Percentiles rank a stretch among this genome's conserved stretches.
These are phyloP conservation scores for Chrysaora quinquecirrha DNA, from an alignment of 30 jellyfish, hydroid and myxozoan genomes.

Conservation along the genomic window DNA sequence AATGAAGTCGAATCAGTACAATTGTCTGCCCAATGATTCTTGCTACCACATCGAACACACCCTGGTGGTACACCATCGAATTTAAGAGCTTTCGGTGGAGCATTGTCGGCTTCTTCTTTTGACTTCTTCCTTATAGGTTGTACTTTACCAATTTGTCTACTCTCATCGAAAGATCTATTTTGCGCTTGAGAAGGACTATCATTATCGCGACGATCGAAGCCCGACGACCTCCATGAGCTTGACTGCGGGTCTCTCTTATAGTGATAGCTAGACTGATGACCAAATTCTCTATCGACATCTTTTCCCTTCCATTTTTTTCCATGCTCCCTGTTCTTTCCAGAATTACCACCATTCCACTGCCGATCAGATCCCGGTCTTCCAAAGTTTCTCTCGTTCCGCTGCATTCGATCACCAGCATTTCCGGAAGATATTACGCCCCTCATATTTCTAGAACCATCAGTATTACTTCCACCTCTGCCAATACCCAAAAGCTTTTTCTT, in stretches of 20 bases:
- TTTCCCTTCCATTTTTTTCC: neutral
- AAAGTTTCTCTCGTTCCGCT: neutral
- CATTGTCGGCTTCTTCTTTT: neutral
- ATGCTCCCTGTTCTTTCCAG: neutral
- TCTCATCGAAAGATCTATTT: neutral
- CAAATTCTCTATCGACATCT: neutral
- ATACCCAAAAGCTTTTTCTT: neutral
- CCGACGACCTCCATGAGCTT: neutral
- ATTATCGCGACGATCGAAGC: too few species aligned
- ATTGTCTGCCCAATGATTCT: neutral
- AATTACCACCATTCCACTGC: neutral
- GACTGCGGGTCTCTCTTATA: neutral
- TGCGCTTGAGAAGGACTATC: neutral
- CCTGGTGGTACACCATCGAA: conserved; percentile 6
- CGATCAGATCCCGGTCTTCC: neutral
- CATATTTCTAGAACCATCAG: neutral
- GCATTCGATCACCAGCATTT: neutral
- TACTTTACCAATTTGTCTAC: neutral
- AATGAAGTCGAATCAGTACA: neutral
- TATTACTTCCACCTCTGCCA: neutral
- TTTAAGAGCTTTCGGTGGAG: neutral
- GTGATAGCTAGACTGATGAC: neutral
- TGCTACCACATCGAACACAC: neutral
- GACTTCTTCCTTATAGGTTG: neutral
- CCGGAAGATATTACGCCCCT: too few species aligned